Base-by-base conservation (phyloP, 2,888 invertebrate species). In the Leptopterna dolabrata region DNA sequence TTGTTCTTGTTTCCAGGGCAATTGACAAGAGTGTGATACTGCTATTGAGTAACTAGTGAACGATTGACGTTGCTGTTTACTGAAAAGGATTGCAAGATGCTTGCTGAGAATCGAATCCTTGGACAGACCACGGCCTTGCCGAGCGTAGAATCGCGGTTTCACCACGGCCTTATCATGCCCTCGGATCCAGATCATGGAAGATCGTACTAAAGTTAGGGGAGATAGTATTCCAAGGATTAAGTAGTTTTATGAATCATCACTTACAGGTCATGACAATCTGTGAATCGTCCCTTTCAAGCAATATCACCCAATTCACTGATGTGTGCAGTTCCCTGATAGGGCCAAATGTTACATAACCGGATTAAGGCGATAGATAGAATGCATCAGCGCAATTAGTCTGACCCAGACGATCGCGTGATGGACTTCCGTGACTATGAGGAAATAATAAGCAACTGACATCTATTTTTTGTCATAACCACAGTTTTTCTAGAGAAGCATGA, bases 1-100 rank as follows among this genome's bases (percentile, higher is more conserved):
- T 63, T 36, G 30, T 4, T 36, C 73, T 16, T 1, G 19, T 73
- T 73, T 73, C 73, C 36, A 73, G 13, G 41, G 73, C 73, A 36
- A 73, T 73, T 41, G 73, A 73, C 70, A 41, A 36, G 70, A 70
- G 3, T 36, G 73, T n/a, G 63, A 63, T 63, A 19, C 24, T 24
- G 24, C 13, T 63, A 24, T 9, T 24, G 63, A 63, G 63, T 24
- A 63, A 63, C 63, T 63, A 63, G 63, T 24, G 73, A 19, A 16
- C 73, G 36, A 41, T 73, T n/a, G 73, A 36, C 0, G 73, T 30
- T 24, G n/a, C 27, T 24, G 70, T 24, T 36, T 36, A 73, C 36
- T 36, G 73, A 73, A 73, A n/a, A 73, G 19, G 73, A 30, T 36
- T 73, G 73, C 73, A 63, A 63, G 73, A 73, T 36, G 73, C 73